Conservation (phyloP, 2,113 vertebrate species). For the Indicator maculatus region DNA sequence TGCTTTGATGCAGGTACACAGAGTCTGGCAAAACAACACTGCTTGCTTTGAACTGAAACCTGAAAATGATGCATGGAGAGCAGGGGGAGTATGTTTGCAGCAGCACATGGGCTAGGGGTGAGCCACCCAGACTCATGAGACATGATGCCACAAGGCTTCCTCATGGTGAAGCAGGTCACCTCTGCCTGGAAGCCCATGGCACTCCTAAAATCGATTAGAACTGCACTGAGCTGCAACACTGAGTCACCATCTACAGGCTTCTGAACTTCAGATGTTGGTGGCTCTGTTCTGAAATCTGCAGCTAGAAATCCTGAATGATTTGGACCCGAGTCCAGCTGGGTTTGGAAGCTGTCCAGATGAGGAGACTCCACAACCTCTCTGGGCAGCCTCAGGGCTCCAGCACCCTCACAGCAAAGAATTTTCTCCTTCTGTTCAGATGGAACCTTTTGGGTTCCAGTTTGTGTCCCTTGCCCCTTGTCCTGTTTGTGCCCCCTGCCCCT, state of each 20-base stretch:
- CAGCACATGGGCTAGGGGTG: not conserved
- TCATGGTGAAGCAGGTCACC: accelerated
- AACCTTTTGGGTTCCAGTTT: too few relatives aligned
- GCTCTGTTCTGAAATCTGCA: not conserved
- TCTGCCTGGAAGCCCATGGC: not conserved
- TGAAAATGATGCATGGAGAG: accelerated
- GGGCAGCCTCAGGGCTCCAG: too few relatives aligned
- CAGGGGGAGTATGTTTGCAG: not conserved
- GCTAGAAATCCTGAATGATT: not conserved
- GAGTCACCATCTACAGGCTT: not conserved
- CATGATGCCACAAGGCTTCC: not conserved
- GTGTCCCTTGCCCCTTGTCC: too few relatives aligned
- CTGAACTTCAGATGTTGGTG: not conserved
- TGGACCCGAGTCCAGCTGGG: not conserved
- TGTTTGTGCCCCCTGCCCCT: too few relatives aligned
- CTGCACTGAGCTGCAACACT: not conserved
- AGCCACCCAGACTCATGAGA: accelerated
- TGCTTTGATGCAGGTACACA: not conserved
- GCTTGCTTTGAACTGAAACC: not conserved
- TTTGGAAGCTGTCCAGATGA: too few relatives aligned
- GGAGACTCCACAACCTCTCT: too few relatives aligned
- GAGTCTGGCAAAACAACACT: not conserved
- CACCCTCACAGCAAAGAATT: too few relatives aligned
- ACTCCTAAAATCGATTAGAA: not conserved
- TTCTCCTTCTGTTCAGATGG: too few relatives aligned